Conservation (phyloP, 2,888 invertebrate genomes). For the Sepiola atlantica region DNA sequence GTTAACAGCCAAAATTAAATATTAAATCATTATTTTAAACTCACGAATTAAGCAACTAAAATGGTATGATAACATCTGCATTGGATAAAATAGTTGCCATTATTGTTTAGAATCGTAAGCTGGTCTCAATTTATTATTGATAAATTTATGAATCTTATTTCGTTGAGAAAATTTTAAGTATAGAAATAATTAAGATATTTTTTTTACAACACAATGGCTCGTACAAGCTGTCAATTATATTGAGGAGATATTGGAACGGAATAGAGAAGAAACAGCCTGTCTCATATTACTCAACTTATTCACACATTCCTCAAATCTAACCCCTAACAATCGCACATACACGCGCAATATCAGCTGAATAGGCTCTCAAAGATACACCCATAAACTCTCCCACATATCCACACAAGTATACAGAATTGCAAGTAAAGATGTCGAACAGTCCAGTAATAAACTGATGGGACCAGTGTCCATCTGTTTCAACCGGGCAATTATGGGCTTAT, state of each 20-base stretch:
- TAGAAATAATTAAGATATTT: background rate
- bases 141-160: too few species aligned
- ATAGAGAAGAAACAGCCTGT: background rate
- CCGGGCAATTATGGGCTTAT: conserved; percentile 1
- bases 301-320: background rate
- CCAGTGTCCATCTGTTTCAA: background rate
- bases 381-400: background rate
- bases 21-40: too few species aligned
- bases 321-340: background rate
- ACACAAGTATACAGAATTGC: background rate
- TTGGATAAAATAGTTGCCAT: too few species aligned
- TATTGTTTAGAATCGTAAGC: background rate
- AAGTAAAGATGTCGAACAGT: background rate
- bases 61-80: too few species aligned
- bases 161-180: background rate
- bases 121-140: background rate
- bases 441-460: background rate
- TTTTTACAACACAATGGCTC: background rate
- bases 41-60: too few species aligned
- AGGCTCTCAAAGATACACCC: background rate
- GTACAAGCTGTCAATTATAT: background rate
- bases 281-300: background rate
- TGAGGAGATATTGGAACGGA: background rate
- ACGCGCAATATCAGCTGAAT: background rate
- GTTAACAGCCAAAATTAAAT: too few species aligned